phyloP scores from a whole-genome alignment of 2,888 invertebrate species.

The Cosmorhoe ocellata region DNA sequence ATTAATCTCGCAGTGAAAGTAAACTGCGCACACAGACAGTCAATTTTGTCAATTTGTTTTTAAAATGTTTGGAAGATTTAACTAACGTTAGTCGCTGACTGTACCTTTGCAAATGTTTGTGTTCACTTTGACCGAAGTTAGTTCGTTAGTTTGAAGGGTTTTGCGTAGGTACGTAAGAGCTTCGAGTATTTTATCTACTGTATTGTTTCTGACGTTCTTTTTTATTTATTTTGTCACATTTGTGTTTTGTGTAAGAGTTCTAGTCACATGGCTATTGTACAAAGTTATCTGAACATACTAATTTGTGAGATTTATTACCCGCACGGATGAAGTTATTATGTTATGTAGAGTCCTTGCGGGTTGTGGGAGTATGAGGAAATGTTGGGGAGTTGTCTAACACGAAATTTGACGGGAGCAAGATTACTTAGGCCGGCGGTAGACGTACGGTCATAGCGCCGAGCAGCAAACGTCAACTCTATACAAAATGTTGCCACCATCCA shows the following conservation, averaged over 20 bases:
- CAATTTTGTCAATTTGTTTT: too few relatives aligned
- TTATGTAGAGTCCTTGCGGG: too few relatives aligned
- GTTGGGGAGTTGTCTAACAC: neutral
- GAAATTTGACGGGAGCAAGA: slow-evolving; percentile 1
- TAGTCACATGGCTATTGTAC: neutral
- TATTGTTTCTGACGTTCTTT: slow-evolving; percentile 7
- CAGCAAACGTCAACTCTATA: too few relatives aligned
- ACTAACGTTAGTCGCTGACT: neutral
- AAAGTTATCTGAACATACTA: too few relatives aligned
- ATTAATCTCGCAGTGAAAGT: too few relatives aligned
- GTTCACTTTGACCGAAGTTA: slow-evolving; percentile 15
- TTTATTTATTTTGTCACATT: slow-evolving; percentile 11
- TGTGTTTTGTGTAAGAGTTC: slow-evolving; percentile 11
- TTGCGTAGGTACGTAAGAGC: slow-evolving; percentile 19
- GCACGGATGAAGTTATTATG: neutral
- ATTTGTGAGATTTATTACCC: neutral
- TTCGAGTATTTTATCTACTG: slow-evolving; percentile 17
- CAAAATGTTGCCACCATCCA: too few relatives aligned
- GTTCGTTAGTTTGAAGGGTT: slow-evolving; percentile 4
- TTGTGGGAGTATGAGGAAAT: neutral
- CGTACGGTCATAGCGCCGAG: too few relatives aligned
- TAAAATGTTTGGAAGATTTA: too few relatives aligned
- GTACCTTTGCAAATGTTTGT: slow-evolving; percentile 27
- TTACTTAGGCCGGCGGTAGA: too few relatives aligned
- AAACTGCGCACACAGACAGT: too few relatives aligned